Evolutionary conservation across 2,797 vertebrate genomes (phyloP).

Genomic region (Trachurus trachurus): DNA sequence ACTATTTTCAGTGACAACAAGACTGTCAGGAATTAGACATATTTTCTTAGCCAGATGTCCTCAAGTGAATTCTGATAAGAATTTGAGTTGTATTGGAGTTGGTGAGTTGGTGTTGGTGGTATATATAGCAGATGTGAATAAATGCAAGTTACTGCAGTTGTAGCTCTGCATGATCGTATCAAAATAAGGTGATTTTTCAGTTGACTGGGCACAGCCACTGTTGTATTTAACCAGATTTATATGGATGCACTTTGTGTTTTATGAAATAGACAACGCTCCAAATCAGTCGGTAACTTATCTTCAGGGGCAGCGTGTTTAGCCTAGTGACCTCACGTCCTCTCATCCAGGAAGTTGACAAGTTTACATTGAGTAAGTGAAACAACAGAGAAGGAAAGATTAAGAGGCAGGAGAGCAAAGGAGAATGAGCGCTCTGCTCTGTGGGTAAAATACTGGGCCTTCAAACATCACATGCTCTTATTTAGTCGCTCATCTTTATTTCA

Average conservation of each 20-base stretch:
- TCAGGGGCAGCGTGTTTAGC: constrained; percentile 45
- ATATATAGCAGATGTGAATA: not conserved
- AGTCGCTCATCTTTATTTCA: not conserved
- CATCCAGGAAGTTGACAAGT: constrained; percentile 48
- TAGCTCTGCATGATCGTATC: not conserved
- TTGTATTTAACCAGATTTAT: not conserved
- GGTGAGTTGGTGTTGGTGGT: not conserved
- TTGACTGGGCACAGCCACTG: not conserved
- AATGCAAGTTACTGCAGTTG: not conserved
- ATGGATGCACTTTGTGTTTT: not conserved
- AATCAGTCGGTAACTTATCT: constrained; percentile 34
- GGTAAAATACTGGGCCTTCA: not conserved
- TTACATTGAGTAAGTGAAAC: constrained; percentile 22
- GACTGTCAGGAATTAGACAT: not conserved
- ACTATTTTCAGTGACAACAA: not conserved
- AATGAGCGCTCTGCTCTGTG: not conserved
- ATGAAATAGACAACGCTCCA: not conserved
- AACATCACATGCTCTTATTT: not conserved
- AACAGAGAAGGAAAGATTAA: constrained; percentile 19
- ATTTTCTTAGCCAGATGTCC: too few species aligned
- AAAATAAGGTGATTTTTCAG: not conserved
- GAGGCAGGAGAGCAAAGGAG: constrained; percentile 14
- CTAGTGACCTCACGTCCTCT: constrained; percentile 51
- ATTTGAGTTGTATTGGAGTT: too few species aligned
- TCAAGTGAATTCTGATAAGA: not conserved